Conservation (phyloP, 2,797 vertebrate species). For the Denticeps clupeoides region DNA sequence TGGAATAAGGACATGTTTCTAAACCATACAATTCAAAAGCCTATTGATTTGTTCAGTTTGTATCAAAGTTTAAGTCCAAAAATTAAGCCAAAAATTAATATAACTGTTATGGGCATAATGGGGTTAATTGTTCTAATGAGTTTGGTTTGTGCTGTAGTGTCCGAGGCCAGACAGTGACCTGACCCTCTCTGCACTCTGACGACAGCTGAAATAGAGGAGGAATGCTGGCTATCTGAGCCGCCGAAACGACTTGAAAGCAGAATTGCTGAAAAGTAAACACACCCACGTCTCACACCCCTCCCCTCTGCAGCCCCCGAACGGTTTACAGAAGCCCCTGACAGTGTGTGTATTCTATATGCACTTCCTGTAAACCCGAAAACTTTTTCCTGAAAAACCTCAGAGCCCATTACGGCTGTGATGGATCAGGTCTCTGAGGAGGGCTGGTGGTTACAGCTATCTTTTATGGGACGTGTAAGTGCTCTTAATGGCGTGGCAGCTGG, state of each 20-base stretch:
- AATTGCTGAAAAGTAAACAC: constrained; percentile 55
- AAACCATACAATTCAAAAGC: no score
- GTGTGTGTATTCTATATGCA: constrained; percentile 63
- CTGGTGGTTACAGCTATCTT: constrained; percentile 30
- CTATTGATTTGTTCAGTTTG: no score
- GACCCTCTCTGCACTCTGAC: background rate
- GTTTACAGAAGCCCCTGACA: constrained; percentile 67
- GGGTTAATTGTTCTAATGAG: constrained; percentile 12
- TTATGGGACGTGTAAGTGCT: constrained; percentile 17
- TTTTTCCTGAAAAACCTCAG: constrained; percentile 40
- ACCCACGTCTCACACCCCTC: constrained; percentile 14
- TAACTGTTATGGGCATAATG: constrained; percentile 18
- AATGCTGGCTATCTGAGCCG: background rate
- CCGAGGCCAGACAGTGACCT: no score
- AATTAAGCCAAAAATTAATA: no score
- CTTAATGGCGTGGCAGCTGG: constrained; percentile 8
- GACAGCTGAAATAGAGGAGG: constrained; percentile 1
- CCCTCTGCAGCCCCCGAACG: background rate
- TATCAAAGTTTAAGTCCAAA: no score
- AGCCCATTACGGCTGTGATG: constrained; percentile 60
- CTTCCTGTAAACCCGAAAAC: constrained; percentile 35
- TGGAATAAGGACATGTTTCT: no score
- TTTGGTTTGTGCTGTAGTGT: constrained; percentile 4
- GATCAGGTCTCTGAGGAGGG: constrained; percentile 56
- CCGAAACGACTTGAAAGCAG: constrained; percentile 35